A percentile compares a stretch with the other conserved stretches of the same genome.
Evolutionary conservation across 30 jellyfish, hydroid and myxozoan species (phyloP).

Genomic region (Chrysaora quinquecirrha): DNA sequence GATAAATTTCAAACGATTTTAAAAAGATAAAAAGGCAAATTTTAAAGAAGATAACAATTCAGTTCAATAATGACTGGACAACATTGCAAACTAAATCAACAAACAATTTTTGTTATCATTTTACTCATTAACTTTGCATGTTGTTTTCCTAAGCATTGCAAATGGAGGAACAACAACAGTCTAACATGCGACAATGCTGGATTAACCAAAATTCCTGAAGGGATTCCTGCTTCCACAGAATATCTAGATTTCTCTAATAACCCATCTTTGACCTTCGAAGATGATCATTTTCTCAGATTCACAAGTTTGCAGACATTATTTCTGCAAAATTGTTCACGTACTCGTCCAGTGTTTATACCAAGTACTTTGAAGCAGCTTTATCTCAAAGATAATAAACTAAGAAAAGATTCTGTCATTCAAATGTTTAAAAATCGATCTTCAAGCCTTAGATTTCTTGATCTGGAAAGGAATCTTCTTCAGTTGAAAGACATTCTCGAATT

Average conservation of each 20-base stretch:
- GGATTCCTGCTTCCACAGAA: neutral
- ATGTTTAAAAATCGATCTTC: neutral
- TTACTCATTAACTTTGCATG: too few species aligned
- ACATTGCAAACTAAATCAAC: too few species aligned
- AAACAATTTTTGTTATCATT: too few species aligned
- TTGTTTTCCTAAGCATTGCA: too few species aligned
- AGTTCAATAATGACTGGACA: too few species aligned
- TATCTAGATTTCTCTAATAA: neutral
- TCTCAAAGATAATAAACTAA: neutral
- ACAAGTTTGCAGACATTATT: neutral
- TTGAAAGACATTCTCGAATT: neutral
- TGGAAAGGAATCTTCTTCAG: neutral
- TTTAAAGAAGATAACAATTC: too few species aligned
- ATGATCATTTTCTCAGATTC: neutral
- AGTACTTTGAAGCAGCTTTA: neutral
- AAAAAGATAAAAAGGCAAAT: too few species aligned
- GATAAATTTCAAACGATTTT: too few species aligned
- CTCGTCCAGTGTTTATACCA: neutral
- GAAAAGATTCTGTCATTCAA: neutral
- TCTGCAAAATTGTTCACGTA: neutral
- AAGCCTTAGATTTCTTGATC: neutral
- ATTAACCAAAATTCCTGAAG: neutral
- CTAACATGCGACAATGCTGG: neutral
- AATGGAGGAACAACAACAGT: neutral
- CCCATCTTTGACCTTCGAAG: neutral